Base-by-base conservation (phyloP, 2,888 invertebrate species). In the Bellardia pandia region DNA sequence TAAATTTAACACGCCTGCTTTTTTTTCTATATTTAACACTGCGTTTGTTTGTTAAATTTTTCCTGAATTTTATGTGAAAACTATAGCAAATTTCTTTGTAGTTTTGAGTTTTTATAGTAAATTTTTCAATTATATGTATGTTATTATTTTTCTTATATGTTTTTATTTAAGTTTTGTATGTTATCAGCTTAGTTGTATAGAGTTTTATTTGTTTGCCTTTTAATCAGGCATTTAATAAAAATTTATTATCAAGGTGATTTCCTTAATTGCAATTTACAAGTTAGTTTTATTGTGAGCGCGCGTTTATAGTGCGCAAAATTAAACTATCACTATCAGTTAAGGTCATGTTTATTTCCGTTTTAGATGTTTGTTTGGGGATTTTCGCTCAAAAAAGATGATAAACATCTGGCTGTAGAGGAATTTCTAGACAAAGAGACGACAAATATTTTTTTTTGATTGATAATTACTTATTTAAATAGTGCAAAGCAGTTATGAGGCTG, bases 221-320 rank as follows among this genome's bases (percentile, higher is more conserved):
- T 79, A 86, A 82, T 86, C 68, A 60, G 23, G 16, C 58, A 56
- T 79, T 79, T 69, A 68, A 77, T 80, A 82, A 58, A 72, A 80
- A 66, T 69, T 77, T 45, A 42, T 62, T 66, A 72, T 77, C 84
- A 87, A 81, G 87, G 77, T 78, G 42, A 87, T 78, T 87, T 87
- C 87, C 87, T 87, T 87, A 87, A 87, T 87, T 84, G 85, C 37
- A 72, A 72, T 60, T 56, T 60, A 78, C 66, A 87, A 86, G 23
- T 23, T 30, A 23, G 51, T 23, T 75, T 64, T 74, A 48, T 66
- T 81, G 66, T 66, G 42, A 9, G 23, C 42, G 30, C 33, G 6
- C 7, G 7, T 45, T 7, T 45, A 30, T 30, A 23, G 30, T 33
- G 58, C 33, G 9, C 7, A 66, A 82, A 53, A 60, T 60, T 3